Evolutionary conservation across 2,888 invertebrate species (phyloP), one percentile per base, ranked within the genome.

Genomic region (Ditula angustiorana): DNA sequence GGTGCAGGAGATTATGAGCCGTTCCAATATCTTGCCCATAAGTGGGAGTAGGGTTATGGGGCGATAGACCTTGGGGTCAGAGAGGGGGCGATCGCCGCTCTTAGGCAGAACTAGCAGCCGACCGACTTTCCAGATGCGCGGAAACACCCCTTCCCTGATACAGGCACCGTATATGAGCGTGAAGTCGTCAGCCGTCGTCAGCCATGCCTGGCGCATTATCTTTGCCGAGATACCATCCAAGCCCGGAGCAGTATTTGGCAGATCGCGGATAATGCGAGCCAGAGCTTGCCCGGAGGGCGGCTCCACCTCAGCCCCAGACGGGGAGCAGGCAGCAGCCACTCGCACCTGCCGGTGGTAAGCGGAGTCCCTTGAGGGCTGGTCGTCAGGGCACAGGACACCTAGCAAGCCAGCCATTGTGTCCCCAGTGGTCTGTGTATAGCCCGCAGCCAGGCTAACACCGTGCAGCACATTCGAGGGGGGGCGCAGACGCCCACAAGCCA

Each of bases 21-120:
- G 66, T 11, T 82, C 81, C 0, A 79, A 37, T 0, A 81, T 16
- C n/a, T 82, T 81, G 0, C 78, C 78, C 7, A 81, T 30, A 0
- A 77, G 64, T 0, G 78, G 64, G 0, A 81, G 73, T 0, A 81
- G 62, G 0, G 58, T 64, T 2, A 64, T 28, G 0, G 63, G 58
- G 11, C 63, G 13, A 24, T 64, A 64, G 1, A 58, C 58, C 52
- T 58, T 58, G 5, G 64, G 59, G 10, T 66, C 61, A 0, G 33
- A 37, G 16, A 24, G 35, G 10, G 66, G 50, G 44, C 28, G 61
- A 2, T 16, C 63, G 24, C 67, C 63, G 5, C 68, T 67, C 61
- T 66, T 69, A 0, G 65, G 68, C 37, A 66, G n/a, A 0, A 69
- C 67, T 0, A 61, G 11, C 0, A 69, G 46, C 21, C 46, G 19